Base-by-base conservation (phyloP, 2,113 vertebrate species). In the Epinephelus cyanopodus region DNA sequence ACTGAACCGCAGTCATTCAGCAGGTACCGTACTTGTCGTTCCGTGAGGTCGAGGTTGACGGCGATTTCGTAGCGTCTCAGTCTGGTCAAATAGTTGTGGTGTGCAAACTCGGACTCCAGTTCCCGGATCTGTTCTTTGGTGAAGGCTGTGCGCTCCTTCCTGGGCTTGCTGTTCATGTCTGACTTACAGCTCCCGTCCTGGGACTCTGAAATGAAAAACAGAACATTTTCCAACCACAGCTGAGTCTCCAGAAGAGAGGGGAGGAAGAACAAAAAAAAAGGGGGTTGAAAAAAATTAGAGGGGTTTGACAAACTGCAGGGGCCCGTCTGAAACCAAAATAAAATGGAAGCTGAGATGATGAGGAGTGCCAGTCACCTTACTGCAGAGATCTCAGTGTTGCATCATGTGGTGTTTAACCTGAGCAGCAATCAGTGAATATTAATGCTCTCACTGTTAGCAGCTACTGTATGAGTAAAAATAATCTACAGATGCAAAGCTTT, bases 111-210 rank as follows among this genome's bases (percentile, higher is more conserved):
- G 17, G 97, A 96, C 94, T 98, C 97, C 89, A 98, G 94, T 91
- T 98, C 97, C 93, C 97, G 95, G 88, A 98, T 98, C 90, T 98
- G 97, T 63, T 98, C 97, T 93, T 98, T 98, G 91, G 97, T 97
- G 93, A 98, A 98, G 62, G 97, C 97, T 82, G 97, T 98, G 79
- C 97, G 95, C 96, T 98, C 97, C 94, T 98, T 98, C 81, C 97
- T 96, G 83, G 97, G 97, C 92, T 97, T 98, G 91, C 97, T 97
- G 91, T 95, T 97, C 88, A 96, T 95, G 89, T 98, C 97, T 93
- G 96, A 96, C 92, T 97, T 98, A 90, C 96, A 97, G 94, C 96
- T 98, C 93, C 97, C 96, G 87, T 98, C 97, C 84, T 97, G 97
- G 81, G 97, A 97, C 91, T 98, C 97, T 98, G 92, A 68, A 95